phyloP scores from a whole-genome alignment of 2,888 invertebrate genomes.

The Tanypteryx hageni region DNA sequence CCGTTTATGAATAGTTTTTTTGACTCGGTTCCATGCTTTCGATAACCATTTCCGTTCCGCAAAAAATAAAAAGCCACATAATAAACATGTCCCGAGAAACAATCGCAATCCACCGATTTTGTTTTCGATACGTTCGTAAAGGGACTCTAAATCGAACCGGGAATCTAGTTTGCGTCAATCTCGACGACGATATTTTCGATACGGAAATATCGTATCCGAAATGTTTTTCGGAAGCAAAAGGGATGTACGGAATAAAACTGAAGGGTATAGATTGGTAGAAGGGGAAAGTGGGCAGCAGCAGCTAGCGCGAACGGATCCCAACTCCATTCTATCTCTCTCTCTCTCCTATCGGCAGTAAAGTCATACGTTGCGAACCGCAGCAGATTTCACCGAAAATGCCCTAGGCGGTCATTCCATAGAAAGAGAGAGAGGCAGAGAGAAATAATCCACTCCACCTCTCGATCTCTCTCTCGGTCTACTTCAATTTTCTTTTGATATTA shows the following conservation, averaged over 20 bases:
- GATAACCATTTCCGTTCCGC: too few relatives aligned
- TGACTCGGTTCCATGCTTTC: too few relatives aligned
- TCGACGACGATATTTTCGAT: background rate
- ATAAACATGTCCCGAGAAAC: background rate
- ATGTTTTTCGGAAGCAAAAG: background rate
- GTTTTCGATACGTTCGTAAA: background rate
- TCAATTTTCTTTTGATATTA: slow-evolving; percentile 59
- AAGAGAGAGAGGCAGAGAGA: background rate
- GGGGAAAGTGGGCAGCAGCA: background rate
- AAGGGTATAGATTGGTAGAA: background rate
- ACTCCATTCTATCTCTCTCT: too few relatives aligned
- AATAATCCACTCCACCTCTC: slow-evolving; percentile 15
- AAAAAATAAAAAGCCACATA: too few relatives aligned
- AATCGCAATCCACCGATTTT: background rate
- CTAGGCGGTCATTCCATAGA: slow-evolving; percentile 37
- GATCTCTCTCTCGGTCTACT: background rate
- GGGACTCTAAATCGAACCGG: background rate
- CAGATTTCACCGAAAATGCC: slow-evolving; percentile 41
- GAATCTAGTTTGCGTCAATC: background rate
- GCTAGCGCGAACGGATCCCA: background rate
- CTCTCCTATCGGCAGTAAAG: slow-evolving; percentile 4
- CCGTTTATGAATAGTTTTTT: too few relatives aligned
- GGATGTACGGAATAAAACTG: background rate
- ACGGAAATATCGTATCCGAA: slow-evolving; percentile 4
- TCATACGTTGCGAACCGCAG: background rate